A percentile compares a stretch with the other conserved stretches of the same genome.
phyloP scores from a whole-genome alignment of 2,888 invertebrate species.

The Drosophila kambysellisi region DNA sequence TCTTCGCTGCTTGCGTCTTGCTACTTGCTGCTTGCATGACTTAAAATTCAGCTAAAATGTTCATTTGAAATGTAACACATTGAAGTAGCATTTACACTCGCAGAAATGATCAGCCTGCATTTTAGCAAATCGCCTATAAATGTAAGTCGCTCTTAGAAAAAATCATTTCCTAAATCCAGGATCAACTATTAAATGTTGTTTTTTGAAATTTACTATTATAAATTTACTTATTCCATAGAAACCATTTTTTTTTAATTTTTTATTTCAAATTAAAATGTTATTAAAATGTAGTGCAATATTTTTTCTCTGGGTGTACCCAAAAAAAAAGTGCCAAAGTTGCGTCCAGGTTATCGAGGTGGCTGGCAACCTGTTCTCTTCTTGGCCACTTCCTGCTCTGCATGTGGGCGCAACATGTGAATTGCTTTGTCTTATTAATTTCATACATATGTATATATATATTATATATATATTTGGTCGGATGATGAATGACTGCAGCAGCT shows the following conservation, averaged over 20 bases:
- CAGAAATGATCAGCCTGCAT: background rate
- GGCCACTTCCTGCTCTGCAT: constrained; percentile 70
- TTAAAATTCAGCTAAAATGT: constrained; percentile 17
- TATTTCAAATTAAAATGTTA: background rate
- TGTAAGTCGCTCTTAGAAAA: too few species aligned
- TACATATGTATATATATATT: background rate
- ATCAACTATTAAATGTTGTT: background rate
- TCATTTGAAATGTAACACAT: constrained; percentile 45
- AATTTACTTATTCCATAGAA: too few species aligned
- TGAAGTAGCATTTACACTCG: constrained; percentile 38
- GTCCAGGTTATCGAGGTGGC: constrained; percentile 13
- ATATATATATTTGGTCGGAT: constrained; percentile 38
- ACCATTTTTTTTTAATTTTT: too few species aligned
- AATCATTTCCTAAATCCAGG: too few species aligned
- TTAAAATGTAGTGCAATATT: background rate
- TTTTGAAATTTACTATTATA: too few species aligned
- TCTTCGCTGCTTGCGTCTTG: constrained; percentile 30
- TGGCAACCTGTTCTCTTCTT: constrained; percentile 45
- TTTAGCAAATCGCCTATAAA: background rate
- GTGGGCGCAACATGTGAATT: constrained; percentile 58
- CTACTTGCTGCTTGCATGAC: constrained; percentile 37
- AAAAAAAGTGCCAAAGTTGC: constrained; percentile 23
- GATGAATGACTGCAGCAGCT: constrained; percentile 77
- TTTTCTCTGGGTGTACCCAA: background rate
- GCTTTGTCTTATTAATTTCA: constrained; percentile 50